Conservation (phyloP, 2,113 vertebrate genomes). For the human (Homo sapiens) region DNA sequence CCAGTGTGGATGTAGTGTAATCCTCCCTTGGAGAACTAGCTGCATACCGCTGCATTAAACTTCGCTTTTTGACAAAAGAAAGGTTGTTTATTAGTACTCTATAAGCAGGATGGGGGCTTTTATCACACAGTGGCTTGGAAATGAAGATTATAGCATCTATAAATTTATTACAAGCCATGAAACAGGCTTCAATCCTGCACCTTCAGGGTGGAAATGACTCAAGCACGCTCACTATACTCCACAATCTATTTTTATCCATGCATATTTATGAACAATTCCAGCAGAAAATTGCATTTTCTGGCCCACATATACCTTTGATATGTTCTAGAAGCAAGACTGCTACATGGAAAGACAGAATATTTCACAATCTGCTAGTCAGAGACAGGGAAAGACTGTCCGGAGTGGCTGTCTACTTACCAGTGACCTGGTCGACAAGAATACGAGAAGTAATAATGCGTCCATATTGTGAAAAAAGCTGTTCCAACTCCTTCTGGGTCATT, state of each 20-base stretch:
- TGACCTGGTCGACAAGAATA: slow-evolving; percentile 98
- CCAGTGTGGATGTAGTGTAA: slow-evolving; percentile 46
- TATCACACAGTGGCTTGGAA: slow-evolving; percentile 81
- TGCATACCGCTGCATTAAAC: slow-evolving; percentile 59
- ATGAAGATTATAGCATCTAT: slow-evolving; percentile 85
- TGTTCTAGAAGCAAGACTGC: slow-evolving; percentile 73
- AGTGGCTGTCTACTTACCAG: slow-evolving; percentile 89
- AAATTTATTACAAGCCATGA: slow-evolving; percentile 88
- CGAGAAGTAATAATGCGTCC: slow-evolving; percentile 99
- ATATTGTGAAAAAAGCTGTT: slow-evolving; percentile 98
- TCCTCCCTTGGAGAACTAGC: slow-evolving; percentile 66
- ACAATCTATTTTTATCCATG: slow-evolving; percentile 86
- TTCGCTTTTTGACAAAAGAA: slow-evolving; percentile 72
- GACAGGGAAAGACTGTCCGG: not conserved
- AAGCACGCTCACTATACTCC: slow-evolving; percentile 78
- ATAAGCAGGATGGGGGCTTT: slow-evolving; percentile 70
- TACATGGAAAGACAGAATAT: slow-evolving; percentile 52
- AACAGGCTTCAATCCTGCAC: slow-evolving; percentile 85
- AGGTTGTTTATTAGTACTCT: slow-evolving; percentile 82
- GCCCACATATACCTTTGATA: slow-evolving; percentile 82
- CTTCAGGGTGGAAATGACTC: slow-evolving; percentile 85
- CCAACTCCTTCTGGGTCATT: slow-evolving; percentile 98
- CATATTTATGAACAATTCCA: slow-evolving; percentile 89
- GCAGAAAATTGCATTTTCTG: slow-evolving; percentile 87
- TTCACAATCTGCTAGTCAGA: slow-evolving; percentile 64